Conservation (phyloP, 1,140 invertebrate genomes). For the roundworm (Caenorhabditis elegans) region WBcel235 BX284602.5:14723001-14723500, state of each 20-base stretch:
- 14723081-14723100: too few species aligned
- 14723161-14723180: too few species aligned
- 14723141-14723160: too few species aligned
- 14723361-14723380: slow-evolving; percentile 86
- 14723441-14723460: slow-evolving; percentile 92
- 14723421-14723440: slow-evolving; percentile 90
- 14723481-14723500: not conserved
- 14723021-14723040: too few species aligned
- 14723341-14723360: slow-evolving; percentile 83
- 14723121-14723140: too few species aligned
- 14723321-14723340: slow-evolving; percentile 82
- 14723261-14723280: slow-evolving; percentile 82
- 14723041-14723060: too few species aligned
- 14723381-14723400: slow-evolving; percentile 88
- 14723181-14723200: too few species aligned
- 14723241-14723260: slow-evolving; percentile 76
- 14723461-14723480: slow-evolving; percentile 75
- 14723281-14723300: slow-evolving; percentile 81
- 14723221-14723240: not conserved
- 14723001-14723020: too few species aligned
- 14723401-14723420: slow-evolving; percentile 93
- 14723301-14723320: slow-evolving; percentile 98
- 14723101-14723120: too few species aligned
- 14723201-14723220: too few species aligned
- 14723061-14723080: too few species aligned